Percentiles rank a stretch among this genome's conserved stretches.
phyloP scores from a whole-genome alignment of 2,113 vertebrate species.

The Lutjanus erythropterus region DNA sequence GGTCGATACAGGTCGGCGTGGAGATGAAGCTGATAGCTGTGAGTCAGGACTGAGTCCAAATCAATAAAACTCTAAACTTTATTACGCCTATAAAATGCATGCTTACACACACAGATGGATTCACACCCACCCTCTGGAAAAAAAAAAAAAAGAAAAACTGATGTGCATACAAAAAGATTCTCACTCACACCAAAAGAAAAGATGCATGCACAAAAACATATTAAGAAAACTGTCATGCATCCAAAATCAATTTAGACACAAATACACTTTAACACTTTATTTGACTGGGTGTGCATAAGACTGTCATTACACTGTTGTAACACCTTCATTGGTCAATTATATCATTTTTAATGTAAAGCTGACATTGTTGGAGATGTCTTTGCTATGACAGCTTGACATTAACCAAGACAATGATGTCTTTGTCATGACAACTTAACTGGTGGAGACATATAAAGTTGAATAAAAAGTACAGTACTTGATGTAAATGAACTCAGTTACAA shows the following conservation, averaged over 20 bases:
- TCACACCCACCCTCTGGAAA: background rate
- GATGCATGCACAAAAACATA: background rate
- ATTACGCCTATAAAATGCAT: constrained; percentile 56
- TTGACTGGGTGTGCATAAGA: too few relatives aligned
- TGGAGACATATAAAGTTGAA: too few relatives aligned
- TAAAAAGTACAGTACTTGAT: too few relatives aligned
- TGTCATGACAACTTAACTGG: too few relatives aligned
- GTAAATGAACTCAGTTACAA: too few relatives aligned
- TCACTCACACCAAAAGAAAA: background rate
- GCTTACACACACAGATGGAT: constrained; percentile 31
- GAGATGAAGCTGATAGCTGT: constrained; percentile 58
- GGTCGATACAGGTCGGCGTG: constrained; percentile 43
- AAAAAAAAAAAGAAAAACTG: background rate
- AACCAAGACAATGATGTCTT: too few relatives aligned
- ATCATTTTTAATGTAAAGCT: too few relatives aligned
- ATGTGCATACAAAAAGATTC: background rate
- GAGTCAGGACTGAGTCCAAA: constrained; percentile 60
- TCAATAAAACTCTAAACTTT: constrained; percentile 66
- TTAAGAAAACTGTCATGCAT: background rate
- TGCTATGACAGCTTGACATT: too few relatives aligned
- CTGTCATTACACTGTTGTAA: too few relatives aligned
- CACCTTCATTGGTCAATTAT: too few relatives aligned
- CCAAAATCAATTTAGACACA: background rate
- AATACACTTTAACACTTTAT: too few relatives aligned
- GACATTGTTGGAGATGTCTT: too few relatives aligned